Evolutionary conservation across 1,140 invertebrate species (phyloP).

Genomic region (Drosophila seguyi): DNA sequence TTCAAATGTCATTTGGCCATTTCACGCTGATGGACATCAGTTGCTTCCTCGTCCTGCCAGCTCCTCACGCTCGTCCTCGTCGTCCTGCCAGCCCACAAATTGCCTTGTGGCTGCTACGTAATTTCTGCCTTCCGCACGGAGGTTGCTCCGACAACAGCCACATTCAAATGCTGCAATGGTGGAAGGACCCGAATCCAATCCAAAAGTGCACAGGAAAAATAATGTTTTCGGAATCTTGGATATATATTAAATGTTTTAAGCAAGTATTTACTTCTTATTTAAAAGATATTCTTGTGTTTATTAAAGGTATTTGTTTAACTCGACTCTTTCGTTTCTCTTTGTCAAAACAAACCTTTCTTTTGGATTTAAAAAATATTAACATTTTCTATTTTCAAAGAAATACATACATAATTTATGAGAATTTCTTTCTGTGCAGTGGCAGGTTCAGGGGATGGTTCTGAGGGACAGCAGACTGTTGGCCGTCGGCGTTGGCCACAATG

Average conservation of each 20-base stretch:
- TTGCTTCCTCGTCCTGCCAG: background rate
- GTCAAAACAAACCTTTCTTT: too few relatives aligned
- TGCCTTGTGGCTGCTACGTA: constrained; percentile 49
- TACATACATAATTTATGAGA: background rate
- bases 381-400: background rate
- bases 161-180: constrained; percentile 34
- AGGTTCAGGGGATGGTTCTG: background rate
- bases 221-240: background rate
- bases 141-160: constrained; percentile 18
- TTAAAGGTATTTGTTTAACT: background rate
- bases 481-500: constrained; percentile 54
- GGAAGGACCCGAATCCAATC: constrained; percentile 13
- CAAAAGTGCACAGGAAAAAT: constrained; percentile 6
- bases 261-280: background rate
- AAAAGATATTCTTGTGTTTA: background rate
- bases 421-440: constrained; percentile 9
- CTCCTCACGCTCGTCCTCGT: background rate
- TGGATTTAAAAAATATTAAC: background rate
- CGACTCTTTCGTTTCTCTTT: too few relatives aligned
- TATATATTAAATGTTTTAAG: too few relatives aligned
- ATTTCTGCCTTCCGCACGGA: constrained; percentile 40
- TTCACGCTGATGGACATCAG: constrained; percentile 76
- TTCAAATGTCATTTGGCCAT: constrained; percentile 78
- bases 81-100: constrained; percentile 19
- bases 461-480: constrained; percentile 36